Evolutionary conservation across 64 coral and sea anemone species (phyloP).

Genomic region (Montipora efflorescens): DNA sequence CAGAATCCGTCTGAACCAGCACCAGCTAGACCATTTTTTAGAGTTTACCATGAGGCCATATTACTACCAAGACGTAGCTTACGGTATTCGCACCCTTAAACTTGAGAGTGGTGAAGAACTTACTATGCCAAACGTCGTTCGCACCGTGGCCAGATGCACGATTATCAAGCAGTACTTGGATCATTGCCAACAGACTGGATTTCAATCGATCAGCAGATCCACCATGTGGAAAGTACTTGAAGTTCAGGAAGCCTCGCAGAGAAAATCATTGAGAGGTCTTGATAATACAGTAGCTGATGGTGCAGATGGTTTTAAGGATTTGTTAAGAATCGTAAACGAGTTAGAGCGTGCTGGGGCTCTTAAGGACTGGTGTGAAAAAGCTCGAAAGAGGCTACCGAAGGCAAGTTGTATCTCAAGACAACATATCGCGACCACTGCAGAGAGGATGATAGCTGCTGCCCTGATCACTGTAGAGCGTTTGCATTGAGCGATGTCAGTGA

Average conservation of each 20-base stretch:
- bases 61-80: slow-evolving; percentile 68
- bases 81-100: slow-evolving; percentile 58
- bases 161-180: slow-evolving; percentile 62
- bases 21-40: slow-evolving; percentile 70
- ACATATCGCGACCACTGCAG: slow-evolving; percentile 29
- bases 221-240: slow-evolving; percentile 49
- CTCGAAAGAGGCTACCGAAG: slow-evolving; percentile 18
- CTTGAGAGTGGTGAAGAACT: slow-evolving; percentile 55
- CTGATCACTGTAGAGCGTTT: slow-evolving; percentile 54
- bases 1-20: slow-evolving; percentile 49
- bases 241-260: slow-evolving; percentile 40
- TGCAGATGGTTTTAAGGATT: slow-evolving; percentile 8
- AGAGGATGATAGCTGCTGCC: slow-evolving; percentile 1
- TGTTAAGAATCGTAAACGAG: not conserved
- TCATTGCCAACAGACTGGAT: slow-evolving; percentile 31
- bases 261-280: slow-evolving; percentile 44
- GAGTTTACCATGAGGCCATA: slow-evolving; percentile 57
- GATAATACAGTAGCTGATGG: slow-evolving; percentile 51
- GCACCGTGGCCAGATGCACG: slow-evolving; percentile 36
- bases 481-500: slow-evolving; percentile 19
- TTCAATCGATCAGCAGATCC: slow-evolving; percentile 55
- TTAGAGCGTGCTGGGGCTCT: slow-evolving; percentile 14
- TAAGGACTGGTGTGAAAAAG: not conserved
- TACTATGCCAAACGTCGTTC: slow-evolving; percentile 48
- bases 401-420: slow-evolving; percentile 28